Base-by-base conservation (phyloP, 2,113 vertebrate species). In the Alethe castanea region DNA sequence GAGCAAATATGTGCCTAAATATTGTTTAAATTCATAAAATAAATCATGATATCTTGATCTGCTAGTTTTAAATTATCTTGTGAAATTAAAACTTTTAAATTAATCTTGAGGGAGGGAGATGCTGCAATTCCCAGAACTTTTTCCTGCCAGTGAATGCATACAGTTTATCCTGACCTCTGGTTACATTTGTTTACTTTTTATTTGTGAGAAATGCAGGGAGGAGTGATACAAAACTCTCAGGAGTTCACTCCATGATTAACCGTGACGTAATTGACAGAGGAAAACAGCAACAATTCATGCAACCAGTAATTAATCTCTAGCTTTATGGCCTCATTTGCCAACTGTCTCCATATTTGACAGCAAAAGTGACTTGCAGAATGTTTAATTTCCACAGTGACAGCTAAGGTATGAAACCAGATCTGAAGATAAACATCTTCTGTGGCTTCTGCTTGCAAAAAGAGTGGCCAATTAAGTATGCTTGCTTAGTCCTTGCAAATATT, bases 271-370 rank as follows among this genome's bases (percentile, higher is more conserved):
- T 54, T 96, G 97, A 97, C 95, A 93, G 72, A 94, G 94, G 57
- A 94, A 97, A 97, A 88, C 91, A 94, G 88, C 95, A 95, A 95
- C 95, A 96, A 89, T 93, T 96, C 94, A 79, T 93, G 38, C 35
- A 94, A 71, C 42, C 28, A 2, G 81, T 93, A 94, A 94, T 97
- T 95, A 97, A 97, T 97, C 96, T 97, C 76, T 65, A 89, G 74
- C 92, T 96, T 97, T 97, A 96, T 93, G 96, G 92, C 88, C 94
- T 91, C 87, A n/a, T 96, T 97, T 97, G 94, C 97, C 96, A 96
- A 96, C 94, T 96, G 92, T 96, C 96, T 97, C 93, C 59, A 28
- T 87, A 74, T 96, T 90, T 97, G 97, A 96, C 94, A 96, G 95
- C n/a, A 50, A 90, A 93, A 96, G 90, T 96, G 74, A 90, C 91